Conservation (phyloP, 2,888 invertebrate species). For the Temnothorax rugatulus region DNA sequence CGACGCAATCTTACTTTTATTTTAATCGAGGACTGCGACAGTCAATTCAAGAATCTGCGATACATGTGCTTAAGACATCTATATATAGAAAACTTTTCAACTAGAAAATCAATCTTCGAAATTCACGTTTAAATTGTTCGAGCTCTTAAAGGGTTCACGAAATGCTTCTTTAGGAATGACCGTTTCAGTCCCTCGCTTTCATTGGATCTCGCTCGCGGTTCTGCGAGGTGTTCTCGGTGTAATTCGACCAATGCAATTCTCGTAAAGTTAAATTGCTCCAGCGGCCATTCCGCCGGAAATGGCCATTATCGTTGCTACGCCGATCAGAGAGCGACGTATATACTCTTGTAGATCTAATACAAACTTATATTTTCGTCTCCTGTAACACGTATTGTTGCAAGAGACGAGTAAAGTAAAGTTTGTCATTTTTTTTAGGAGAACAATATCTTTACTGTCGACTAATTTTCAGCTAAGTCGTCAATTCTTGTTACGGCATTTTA, state of each 20-base stretch:
- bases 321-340: constrained; percentile 66
- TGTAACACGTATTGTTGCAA: constrained; percentile 2
- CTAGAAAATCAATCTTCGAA: not conserved
- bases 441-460: constrained; percentile 45
- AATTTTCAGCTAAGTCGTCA: not conserved
- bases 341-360: constrained; percentile 45
- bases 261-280: constrained; percentile 74
- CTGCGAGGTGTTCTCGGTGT: constrained; percentile 71
- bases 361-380: constrained; percentile 44
- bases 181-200: constrained; percentile 55
- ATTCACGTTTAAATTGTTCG: constrained; percentile 48
- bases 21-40: constrained; percentile 1
- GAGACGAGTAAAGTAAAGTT: not conserved
- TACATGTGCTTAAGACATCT: not conserved
- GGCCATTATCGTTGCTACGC: constrained; percentile 56
- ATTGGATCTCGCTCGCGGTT: constrained; percentile 61
- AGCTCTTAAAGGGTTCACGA: constrained; percentile 60
- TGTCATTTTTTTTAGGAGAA: not conserved
- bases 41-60: not conserved
- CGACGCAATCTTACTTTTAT: not conserved
- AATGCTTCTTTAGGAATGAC: constrained; percentile 57
- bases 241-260: constrained; percentile 72
- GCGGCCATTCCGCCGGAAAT: constrained; percentile 62
- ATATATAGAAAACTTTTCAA: constrained; percentile 7
- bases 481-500: not conserved